Evolutionary conservation across 2,113 vertebrate species (phyloP), one percentile per base, ranked within the genome.

Genomic region (Spizaetus ornatus): DNA sequence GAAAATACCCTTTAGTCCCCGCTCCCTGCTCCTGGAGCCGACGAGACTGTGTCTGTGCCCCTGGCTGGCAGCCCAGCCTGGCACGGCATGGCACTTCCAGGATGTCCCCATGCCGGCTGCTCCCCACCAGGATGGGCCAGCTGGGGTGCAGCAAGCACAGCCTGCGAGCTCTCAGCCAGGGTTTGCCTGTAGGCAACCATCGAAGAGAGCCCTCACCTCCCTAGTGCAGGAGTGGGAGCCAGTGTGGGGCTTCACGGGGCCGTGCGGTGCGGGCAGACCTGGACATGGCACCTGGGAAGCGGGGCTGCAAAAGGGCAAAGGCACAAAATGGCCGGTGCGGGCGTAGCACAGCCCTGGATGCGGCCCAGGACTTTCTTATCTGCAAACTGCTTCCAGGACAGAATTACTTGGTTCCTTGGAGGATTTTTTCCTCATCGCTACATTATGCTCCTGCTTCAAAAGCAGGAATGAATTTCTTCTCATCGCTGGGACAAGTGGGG

Each of bases 151-250:
- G 48, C 0, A 1, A 47, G 43, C 53, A 36, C 0, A 5, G 59
- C 20, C 34, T 1, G 0, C 0, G 0, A 71, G 25, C 52, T 47
- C 4, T 16, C 0, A 2, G n/a, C 50, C 40, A n/a, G 23, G 10
- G 31, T 18, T 61, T 61, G 11, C 52, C 42, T 52, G 53, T 20
- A 52, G 62, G 53, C 58, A 70, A 6, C 42, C 5, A 12, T 5
- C 0, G 0, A n/a, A 53, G 55, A 34, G 59, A 47, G 45, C 45
- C 31, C 12, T 66, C 50, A 19, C 4, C 25, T 61, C 55, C 34
- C 17, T n/a, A 31, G 26, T 1, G 2, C 36, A 40, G 27, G 36
- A 16, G 1, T 7, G 13, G 48, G 43, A 83, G 43, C 32, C 65
- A 45, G 22, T 0, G 3, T 16, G 34, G 55, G 34, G 23, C 61